phyloP scores from a whole-genome alignment of 2,113 vertebrate genomes.

The Ochotona curzoniae region DNA sequence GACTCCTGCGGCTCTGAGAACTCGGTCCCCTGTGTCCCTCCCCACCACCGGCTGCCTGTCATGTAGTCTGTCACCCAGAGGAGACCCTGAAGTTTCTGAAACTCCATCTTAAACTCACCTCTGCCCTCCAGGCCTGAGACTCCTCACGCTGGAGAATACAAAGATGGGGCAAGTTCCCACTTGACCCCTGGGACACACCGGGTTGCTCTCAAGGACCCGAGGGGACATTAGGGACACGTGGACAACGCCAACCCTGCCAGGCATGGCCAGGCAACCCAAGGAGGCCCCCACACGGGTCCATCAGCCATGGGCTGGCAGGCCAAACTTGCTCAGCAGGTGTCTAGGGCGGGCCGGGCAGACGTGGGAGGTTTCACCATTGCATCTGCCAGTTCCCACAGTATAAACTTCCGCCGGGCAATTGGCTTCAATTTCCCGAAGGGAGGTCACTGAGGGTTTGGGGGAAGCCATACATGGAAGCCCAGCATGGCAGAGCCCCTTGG shows the following conservation, averaged over 20 bases:
- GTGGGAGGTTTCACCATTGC: not conserved
- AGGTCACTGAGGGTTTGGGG: not conserved
- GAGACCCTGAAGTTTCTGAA: not conserved
- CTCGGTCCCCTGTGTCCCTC: too few relatives aligned
- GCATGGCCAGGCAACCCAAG: too few relatives aligned
- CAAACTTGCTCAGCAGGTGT: not conserved
- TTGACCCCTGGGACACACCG: not conserved
- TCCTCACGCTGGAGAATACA: not conserved
- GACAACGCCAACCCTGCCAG: not conserved
- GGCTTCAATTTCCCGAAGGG: not conserved
- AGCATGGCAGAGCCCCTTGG: not conserved
- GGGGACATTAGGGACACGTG: not conserved
- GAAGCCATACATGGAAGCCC: not conserved
- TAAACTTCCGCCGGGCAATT: not conserved
- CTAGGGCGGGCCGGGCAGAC: not conserved
- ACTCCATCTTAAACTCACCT: not conserved
- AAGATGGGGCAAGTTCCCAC: too few relatives aligned
- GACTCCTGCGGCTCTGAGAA: conserved; percentile 10
- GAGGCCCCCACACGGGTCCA: too few relatives aligned
- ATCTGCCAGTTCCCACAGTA: not conserved
- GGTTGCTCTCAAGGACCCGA: not conserved
- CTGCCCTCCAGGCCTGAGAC: not conserved
- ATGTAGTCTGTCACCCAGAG: too few relatives aligned
- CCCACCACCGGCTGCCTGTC: too few relatives aligned
- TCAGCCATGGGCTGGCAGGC: not conserved